Conservation (phyloP, 2,797 vertebrate genomes). For the Gambelia wislizenii region DNA sequence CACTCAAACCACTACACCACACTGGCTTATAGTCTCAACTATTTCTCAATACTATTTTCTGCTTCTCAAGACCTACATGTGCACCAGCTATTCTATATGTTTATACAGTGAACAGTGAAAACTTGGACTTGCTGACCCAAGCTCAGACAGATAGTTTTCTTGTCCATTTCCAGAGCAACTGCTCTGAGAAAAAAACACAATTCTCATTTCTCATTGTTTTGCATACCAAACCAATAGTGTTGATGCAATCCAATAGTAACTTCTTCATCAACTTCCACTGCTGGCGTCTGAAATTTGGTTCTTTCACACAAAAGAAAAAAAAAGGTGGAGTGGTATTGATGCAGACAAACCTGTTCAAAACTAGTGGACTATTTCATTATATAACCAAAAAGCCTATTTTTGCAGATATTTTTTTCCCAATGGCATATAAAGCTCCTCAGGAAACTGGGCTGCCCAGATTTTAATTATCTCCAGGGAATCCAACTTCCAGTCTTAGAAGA, state of each 20-base stretch:
- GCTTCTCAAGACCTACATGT: slow-evolving; percentile 34
- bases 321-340: neutral
- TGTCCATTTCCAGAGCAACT: slow-evolving; percentile 44
- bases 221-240: slow-evolving; percentile 21
- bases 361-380: neutral
- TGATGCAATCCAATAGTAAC: neutral
- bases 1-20: too few species aligned
- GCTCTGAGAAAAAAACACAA: slow-evolving; percentile 57
- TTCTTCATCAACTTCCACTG: neutral
- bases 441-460: neutral
- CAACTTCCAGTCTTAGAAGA: neutral
- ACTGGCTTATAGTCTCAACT: slow-evolving; percentile 52
- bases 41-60: slow-evolving; percentile 62
- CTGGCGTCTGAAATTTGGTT: slow-evolving; percentile 12
- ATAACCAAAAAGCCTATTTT: neutral
- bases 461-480: neutral
- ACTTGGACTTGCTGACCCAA: neutral
- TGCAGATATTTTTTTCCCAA: neutral
- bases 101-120: slow-evolving; percentile 46
- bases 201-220: slow-evolving; percentile 51
- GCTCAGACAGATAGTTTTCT: slow-evolving; percentile 32
- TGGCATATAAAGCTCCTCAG: neutral
- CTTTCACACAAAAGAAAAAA: slow-evolving; percentile 20
- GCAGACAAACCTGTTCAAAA: neutral
- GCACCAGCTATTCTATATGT: slow-evolving; percentile 44